Evolutionary conservation across 2,113 vertebrate species (phyloP), one percentile per base, ranked within the genome.

Genomic region (Papio anubis): DNA sequence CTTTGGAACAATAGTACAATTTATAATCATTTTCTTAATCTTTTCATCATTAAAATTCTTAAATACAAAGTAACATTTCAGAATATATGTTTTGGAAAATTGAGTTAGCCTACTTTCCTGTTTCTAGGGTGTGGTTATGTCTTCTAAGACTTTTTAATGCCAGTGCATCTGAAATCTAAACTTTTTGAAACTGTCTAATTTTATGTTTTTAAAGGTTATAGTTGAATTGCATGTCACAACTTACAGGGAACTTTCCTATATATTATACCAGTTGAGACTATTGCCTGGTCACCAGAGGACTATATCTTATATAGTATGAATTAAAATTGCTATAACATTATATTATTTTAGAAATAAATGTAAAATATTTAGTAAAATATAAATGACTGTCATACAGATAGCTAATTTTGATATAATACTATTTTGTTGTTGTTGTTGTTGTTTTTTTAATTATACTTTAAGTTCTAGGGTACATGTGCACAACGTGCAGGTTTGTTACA

Each of bases 321-420:
- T 72, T 88, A 76, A 81, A 95, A 81, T 52, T 94, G 3, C 13
- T 94, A 16, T 73, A 88, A 61, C 2, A 70, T 48, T 66, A 89
- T 2, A 59, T n/a, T 55, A 92, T 59, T 96, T 90, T 88, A 70
- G 9, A 96, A 94, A 79, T 80, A 91, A 78, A 83, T 73, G 32
- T 76, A 70, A 70, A 88, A 70, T 72, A 32, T 45, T 59, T 76
- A 94, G 9, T 43, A 55, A 55, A 86, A 70, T 83, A 95, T 66
- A 57, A 93, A 45, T 73, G 6, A 12, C 17, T 93, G 0, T 25
- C 43, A 80, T 55, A 45, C 1, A 68, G 45, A 59, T 6, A 66
- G 30, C 21, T 73, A 82, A 92, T 86, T 97, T 89, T 25, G 48
- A 35, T n/a, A 48, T 21, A 64, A 83, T 16, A 6, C 7, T 57